These are phyloP conservation scores for Channa argus DNA, from an alignment of 2,113 vertebrate genomes.

Conservation along the genomic window DNA sequence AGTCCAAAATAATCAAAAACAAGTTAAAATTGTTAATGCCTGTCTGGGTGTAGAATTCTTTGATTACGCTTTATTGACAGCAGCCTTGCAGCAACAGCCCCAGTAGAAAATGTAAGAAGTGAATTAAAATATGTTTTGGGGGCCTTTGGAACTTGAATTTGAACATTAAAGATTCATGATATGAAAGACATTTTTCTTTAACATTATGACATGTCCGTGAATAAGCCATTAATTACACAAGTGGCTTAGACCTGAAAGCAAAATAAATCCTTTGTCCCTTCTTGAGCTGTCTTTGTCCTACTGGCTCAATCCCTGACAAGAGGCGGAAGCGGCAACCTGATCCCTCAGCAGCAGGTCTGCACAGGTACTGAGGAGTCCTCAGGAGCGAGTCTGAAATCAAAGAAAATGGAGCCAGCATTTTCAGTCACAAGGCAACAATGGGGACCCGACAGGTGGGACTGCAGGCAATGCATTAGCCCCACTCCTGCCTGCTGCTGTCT, in stretches of 20 bases:
- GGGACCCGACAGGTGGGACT: slow-evolving; percentile 69
- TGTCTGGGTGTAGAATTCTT: not conserved
- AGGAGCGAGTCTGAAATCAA: slow-evolving; percentile 48
- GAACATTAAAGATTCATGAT: too few relatives aligned
- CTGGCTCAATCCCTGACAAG: slow-evolving; percentile 41
- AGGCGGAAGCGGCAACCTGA: slow-evolving; percentile 59
- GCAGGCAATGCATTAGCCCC: slow-evolving; percentile 63
- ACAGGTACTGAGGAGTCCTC: slow-evolving; percentile 66
- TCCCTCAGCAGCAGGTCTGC: slow-evolving; percentile 58
- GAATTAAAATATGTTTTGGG: too few relatives aligned
- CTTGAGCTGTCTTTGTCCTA: slow-evolving; percentile 47
- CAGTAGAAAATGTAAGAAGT: not conserved
- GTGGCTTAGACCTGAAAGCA: slow-evolving; percentile 31
- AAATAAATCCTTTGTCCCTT: slow-evolving; percentile 48
- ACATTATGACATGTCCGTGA: slow-evolving; percentile 21
- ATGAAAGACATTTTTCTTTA: too few relatives aligned
- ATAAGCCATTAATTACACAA: slow-evolving; percentile 30
- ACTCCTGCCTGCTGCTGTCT: slow-evolving; percentile 60
- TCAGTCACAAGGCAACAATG: slow-evolving; percentile 65
- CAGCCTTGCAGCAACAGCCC: not conserved
- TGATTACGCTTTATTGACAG: not conserved
- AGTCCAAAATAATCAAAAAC: too few relatives aligned
- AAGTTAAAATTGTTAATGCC: too few relatives aligned
- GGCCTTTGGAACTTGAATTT: too few relatives aligned
- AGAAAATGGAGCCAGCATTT: slow-evolving; percentile 64